A percentile compares a stretch with the other conserved stretches of the same genome.
Evolutionary conservation across 2,888 invertebrate genomes (phyloP).

Genomic region (Drosophila basisetae): DNA sequence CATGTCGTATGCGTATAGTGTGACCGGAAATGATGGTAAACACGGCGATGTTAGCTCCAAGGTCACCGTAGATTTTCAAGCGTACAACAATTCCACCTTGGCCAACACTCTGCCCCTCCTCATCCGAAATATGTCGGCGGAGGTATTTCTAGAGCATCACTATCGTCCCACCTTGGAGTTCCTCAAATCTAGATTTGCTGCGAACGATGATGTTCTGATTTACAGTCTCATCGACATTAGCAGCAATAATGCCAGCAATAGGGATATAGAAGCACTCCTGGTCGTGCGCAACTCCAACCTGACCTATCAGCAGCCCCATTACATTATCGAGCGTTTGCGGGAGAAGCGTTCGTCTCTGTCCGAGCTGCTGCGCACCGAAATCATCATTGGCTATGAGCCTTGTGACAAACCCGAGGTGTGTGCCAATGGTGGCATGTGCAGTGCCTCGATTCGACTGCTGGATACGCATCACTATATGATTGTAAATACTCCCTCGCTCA

Average conservation of each 20-base stretch:
- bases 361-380: constrained; percentile 87
- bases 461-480: constrained; percentile 87
- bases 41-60: constrained; percentile 95
- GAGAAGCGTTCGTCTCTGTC: constrained; percentile 89
- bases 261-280: constrained; percentile 89
- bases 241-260: constrained; percentile 80
- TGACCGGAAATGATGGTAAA: constrained; percentile 95
- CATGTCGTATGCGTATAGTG: constrained; percentile 91
- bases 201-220: constrained; percentile 88
- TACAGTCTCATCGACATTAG: constrained; percentile 88
- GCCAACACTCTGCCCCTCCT: constrained; percentile 93
- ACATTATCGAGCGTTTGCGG: constrained; percentile 88
- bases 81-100: constrained; percentile 92
- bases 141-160: constrained; percentile 90
- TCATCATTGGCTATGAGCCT: constrained; percentile 91
- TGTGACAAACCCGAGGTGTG: constrained; percentile 89
- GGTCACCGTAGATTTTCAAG: constrained; percentile 92
- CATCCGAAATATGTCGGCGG: constrained; percentile 90
- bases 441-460: constrained; percentile 89
- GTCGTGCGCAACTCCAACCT: constrained; percentile 87
- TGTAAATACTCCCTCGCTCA: constrained; percentile 92
- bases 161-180: constrained; percentile 91
- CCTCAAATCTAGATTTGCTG: constrained; percentile 88
- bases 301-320: constrained; percentile 88
- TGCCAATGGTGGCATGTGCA: constrained; percentile 92